Percentiles rank a stretch among this genome's conserved stretches.
Conservation (phyloP, 2,888 invertebrate species). For the Drosophila recens region DNA sequence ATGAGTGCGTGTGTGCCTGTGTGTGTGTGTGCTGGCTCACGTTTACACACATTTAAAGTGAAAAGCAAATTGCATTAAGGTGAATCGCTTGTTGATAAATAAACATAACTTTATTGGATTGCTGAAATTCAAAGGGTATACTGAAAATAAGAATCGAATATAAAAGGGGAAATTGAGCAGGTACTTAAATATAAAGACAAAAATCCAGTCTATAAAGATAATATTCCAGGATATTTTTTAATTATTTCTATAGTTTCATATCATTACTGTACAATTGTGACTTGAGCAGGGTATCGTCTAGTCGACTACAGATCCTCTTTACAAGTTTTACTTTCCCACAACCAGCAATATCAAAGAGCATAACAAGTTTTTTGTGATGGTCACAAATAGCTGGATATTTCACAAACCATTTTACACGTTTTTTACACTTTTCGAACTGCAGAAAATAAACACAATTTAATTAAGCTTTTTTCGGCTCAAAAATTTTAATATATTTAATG, state of each 20-base stretch:
- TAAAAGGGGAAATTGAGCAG: not conserved
- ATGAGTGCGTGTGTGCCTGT: not conserved
- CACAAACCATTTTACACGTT: not conserved
- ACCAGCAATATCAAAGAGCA: not conserved
- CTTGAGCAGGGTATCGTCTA: not conserved
- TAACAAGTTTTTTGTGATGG: not conserved
- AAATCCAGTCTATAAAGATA: not conserved
- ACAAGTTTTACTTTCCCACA: not conserved
- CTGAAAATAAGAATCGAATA: not conserved
- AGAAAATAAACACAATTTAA: slow-evolving; percentile 6
- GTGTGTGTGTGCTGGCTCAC: not conserved
- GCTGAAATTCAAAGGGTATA: not conserved
- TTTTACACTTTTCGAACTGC: not conserved
- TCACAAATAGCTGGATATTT: slow-evolving; percentile 8
- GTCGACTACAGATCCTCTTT: not conserved
- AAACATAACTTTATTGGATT: slow-evolving; percentile 29
- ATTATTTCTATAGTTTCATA: not conserved
- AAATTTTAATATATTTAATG: not conserved
- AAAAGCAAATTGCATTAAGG: slow-evolving; percentile 53
- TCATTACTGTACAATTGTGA: not conserved
- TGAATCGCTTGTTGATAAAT: slow-evolving; percentile 40
- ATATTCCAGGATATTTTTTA: not conserved
- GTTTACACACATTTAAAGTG: slow-evolving; percentile 31
- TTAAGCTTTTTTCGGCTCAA: slow-evolving; percentile 26
- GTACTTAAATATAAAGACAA: not conserved